A percentile compares a stretch with the other conserved stretches of the same genome.
These are phyloP conservation scores for Bugula neritina DNA, from an alignment of 2,888 invertebrate species.

Conservation along the genomic window DNA sequence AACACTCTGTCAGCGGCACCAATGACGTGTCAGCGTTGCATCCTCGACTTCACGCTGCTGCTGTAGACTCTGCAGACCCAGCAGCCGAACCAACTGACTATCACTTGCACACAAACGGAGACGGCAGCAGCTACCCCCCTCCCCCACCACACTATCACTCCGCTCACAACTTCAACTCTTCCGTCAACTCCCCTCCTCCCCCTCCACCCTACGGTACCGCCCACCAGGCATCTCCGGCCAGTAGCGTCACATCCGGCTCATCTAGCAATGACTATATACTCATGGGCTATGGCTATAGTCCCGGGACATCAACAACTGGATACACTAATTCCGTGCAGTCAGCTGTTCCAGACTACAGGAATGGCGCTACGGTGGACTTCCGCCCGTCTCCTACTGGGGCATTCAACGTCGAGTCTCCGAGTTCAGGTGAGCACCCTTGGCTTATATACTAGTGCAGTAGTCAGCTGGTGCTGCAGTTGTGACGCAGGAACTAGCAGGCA, in stretches of 20 bases:
- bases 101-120: background rate
- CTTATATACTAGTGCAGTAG: too few species aligned
- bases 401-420: background rate
- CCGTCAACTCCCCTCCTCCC: background rate
- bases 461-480: too few species aligned
- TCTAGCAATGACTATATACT: slow-evolving; percentile 15
- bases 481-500: too few species aligned
- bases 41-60: background rate
- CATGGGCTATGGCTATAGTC: background rate
- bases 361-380: background rate
- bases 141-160: slow-evolving; percentile 13
- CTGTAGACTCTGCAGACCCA: background rate
- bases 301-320: background rate
- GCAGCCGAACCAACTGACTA: background rate
- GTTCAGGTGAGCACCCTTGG: slow-evolving; percentile 1
- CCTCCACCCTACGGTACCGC: slow-evolving; percentile 2
- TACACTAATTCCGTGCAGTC: background rate
- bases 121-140: background rate
- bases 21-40: background rate
- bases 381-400: background rate
- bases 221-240: slow-evolving; percentile 21
- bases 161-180: background rate
- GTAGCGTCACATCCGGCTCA: slow-evolving; percentile 13
- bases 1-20: background rate
- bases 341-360: background rate